Percentiles rank a stretch among this genome's conserved stretches.
Evolutionary conservation across 2,113 vertebrate species (phyloP).

Genomic region (Corythaixoides concolor): DNA sequence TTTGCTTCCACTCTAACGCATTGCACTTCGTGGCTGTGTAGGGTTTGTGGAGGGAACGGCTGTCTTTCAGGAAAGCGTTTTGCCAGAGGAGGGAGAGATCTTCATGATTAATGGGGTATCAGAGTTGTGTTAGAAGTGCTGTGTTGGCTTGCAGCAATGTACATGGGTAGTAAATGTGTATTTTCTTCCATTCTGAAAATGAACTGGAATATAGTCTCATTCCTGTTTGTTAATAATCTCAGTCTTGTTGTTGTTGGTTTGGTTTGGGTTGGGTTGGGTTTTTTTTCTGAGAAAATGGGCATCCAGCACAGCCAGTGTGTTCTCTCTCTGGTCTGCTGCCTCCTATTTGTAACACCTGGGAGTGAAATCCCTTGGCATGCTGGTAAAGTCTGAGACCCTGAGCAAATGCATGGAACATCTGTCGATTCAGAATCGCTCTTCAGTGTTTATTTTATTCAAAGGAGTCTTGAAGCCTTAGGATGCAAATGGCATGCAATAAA

Average conservation of each 20-base stretch:
- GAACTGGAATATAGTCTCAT: background rate
- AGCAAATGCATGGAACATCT: background rate
- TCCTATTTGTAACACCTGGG: background rate
- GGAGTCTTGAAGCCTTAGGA: background rate
- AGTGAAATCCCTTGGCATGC: background rate
- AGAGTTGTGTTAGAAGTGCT: background rate
- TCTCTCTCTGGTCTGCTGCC: background rate
- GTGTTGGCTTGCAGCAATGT: background rate
- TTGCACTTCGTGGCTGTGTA: background rate
- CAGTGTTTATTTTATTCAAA: background rate
- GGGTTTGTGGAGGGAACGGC: background rate
- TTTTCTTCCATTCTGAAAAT: background rate
- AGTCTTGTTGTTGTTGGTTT: background rate
- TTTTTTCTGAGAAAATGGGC: background rate
- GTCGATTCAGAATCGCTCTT: background rate
- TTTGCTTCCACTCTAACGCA: rapidly evolving
- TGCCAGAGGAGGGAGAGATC: too few species aligned
- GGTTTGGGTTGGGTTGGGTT: background rate
- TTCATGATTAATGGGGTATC: rapidly evolving
- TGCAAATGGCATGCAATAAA: background rate
- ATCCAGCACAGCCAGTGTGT: background rate
- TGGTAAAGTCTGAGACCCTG: background rate
- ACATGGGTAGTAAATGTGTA: background rate
- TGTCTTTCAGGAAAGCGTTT: background rate
- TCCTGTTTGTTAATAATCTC: background rate